Base-by-base conservation (phyloP, 1,140 invertebrate genomes). In the Apis florea region DNA sequence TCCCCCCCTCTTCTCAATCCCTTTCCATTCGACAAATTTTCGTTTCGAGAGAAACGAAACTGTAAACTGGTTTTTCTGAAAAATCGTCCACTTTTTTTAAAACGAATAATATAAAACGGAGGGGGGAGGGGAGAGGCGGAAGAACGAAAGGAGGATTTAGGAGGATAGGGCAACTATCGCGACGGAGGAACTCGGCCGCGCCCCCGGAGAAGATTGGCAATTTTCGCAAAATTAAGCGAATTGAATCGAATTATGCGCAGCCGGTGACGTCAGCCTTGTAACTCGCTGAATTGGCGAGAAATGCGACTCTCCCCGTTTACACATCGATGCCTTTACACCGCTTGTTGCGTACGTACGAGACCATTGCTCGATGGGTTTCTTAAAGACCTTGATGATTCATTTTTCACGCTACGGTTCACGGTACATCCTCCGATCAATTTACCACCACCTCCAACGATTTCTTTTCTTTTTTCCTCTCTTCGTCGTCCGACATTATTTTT, bases 151-250 rank as follows among this genome's bases (percentile, higher is more conserved):
- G 54, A 76, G 84, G 54, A 83, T 86, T 51, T 67, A n/a, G 59
- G 61, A 79, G 71, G 76, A 73, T 75, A 58, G 68, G 70, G 21
- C 51, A 77, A 81, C 24, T 40, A 40, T 40, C 31, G 85, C 83
- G 74, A 82, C 73, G 85, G 88, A 87, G 88, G 85, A 86, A 73
- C 81, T 82, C 85, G 84, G 81, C 64, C 84, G 85, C 82, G 56
- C 56, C 58, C 59, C 56, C 53, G 64, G 86, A 82, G 90, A 90
- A 91, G 90, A 93, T 92, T 93, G 91, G 89, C 90, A 92, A 93
- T 92, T 93, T 92, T 92, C 91, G 88, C 89, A 88, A 93, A 92
- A 92, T 93, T 91, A 92, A 92, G 89, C 89, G 91, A 92, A 91
- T 93, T 92, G 89, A 92, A 93, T 92, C 88, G 88, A 93, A 92